These are phyloP conservation scores for Dicrurus megarhynchus DNA, from an alignment of 2,113 vertebrate genomes.

Conservation along the genomic window DNA sequence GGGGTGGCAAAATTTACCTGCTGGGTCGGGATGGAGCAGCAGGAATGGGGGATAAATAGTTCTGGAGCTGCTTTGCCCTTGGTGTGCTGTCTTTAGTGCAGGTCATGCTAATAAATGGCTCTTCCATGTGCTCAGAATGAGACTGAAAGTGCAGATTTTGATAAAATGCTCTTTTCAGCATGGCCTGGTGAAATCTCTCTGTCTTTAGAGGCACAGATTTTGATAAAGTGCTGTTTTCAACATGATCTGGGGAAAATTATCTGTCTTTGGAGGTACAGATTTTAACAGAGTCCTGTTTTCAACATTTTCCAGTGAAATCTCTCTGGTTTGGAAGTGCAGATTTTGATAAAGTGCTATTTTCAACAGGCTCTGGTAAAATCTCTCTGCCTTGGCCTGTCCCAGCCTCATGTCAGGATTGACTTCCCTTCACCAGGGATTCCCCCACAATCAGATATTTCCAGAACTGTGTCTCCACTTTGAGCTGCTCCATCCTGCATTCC, in stretches of 20 bases:
- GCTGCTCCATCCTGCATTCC: not conserved
- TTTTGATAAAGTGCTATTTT: not conserved
- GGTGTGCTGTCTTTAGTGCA: not conserved
- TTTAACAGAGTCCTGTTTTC: not conserved
- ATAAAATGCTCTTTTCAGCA: rapidly evolving
- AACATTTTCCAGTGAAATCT: not conserved
- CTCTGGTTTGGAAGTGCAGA: not conserved
- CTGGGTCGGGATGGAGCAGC: not conserved
- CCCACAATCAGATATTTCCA: rapidly evolving
- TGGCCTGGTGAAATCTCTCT: too few species aligned
- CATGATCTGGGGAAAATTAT: too few species aligned
- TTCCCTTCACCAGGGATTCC: not conserved
- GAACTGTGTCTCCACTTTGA: not conserved
- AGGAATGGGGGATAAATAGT: rapidly evolving
- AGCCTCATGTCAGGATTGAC: not conserved
- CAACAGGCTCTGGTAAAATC: rapidly evolving
- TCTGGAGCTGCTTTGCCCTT: not conserved
- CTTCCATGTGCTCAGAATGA: not conserved
- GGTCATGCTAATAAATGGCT: not conserved
- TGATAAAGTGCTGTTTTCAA: not conserved
- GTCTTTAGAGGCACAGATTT: not conserved
- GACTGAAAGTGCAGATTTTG: not conserved
- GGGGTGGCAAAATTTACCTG: not conserved
- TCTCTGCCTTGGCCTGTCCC: not conserved
- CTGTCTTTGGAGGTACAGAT: not conserved